These are phyloP conservation scores for Cactoblastis cactorum DNA, from an alignment of 2,888 invertebrate genomes.

Conservation along the genomic window DNA sequence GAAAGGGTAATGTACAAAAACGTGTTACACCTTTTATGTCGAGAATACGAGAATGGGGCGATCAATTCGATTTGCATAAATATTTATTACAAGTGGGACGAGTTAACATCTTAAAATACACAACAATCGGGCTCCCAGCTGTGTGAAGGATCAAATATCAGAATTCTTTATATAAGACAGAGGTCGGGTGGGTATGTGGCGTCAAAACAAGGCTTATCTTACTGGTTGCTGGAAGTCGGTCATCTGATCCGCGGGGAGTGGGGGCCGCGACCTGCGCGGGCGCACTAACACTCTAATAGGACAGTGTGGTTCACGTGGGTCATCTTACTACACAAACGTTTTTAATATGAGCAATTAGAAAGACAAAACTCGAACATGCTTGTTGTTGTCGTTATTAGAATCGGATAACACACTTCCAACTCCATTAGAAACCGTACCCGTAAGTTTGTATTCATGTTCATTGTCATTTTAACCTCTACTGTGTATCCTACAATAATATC, in stretches of 20 bases:
- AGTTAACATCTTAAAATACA: constrained; percentile 14
- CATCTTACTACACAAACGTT: constrained; percentile 36
- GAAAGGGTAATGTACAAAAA: background rate
- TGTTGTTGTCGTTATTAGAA: constrained; percentile 5
- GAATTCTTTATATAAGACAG: constrained; percentile 45
- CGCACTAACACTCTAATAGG: constrained; percentile 26
- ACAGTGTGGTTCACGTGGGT: constrained; percentile 30
- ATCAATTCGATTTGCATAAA: background rate
- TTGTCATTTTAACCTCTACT: constrained; percentile 7
- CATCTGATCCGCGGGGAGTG: constrained; percentile 45
- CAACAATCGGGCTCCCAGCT: constrained; percentile 30
- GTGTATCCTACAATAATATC: no score
- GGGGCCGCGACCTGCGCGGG: constrained; percentile 29
- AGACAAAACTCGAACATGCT: constrained; percentile 9
- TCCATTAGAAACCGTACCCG: constrained; percentile 3
- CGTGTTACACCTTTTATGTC: constrained; percentile 4
- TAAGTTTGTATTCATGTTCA: background rate
- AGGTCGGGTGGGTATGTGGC: constrained; percentile 43
- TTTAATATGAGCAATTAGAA: constrained; percentile 23
- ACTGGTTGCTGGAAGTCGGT: constrained; percentile 49
- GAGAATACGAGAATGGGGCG: background rate
- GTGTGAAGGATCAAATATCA: constrained; percentile 45
- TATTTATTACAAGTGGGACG: background rate
- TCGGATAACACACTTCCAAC: constrained; percentile 1
- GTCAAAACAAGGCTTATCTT: constrained; percentile 57